phyloP scores from a whole-genome alignment of 92 coral and sea anemone genomes.

The Palythoa grandis region DNA sequence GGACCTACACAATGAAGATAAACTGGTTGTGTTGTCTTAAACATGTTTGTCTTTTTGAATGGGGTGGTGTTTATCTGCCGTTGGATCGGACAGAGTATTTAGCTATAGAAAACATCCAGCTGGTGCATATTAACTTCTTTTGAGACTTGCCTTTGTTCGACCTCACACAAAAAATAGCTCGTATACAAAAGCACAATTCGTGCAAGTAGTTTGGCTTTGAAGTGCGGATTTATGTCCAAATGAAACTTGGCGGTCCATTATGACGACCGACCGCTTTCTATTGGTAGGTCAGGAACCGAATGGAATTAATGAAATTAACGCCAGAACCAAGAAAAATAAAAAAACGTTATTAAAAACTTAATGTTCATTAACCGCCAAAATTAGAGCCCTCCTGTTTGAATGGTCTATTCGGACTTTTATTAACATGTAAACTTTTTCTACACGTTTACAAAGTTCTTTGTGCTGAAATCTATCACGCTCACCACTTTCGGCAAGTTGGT shows the following conservation, averaged over 20 bases:
- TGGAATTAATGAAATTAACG: neutral
- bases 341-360: neutral
- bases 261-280: neutral
- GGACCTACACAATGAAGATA: neutral
- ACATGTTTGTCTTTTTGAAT: neutral
- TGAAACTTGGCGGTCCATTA: neutral
- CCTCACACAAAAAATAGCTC: neutral
- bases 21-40: neutral
- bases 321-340: neutral
- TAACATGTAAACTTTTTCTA: neutral
- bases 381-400: neutral
- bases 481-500: neutral
- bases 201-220: neutral
- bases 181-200: neutral
- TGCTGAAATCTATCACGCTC: no score
- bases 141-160: slow-evolving; percentile 1
- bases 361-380: slow-evolving; percentile 20
- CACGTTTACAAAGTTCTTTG: neutral
- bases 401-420: neutral
- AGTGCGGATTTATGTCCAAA: neutral
- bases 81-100: neutral
- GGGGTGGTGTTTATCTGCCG: neutral
- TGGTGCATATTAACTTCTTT: slow-evolving; percentile 11
- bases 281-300: slow-evolving; percentile 25
- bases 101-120: neutral